Percentiles rank a stretch among this genome's conserved stretches.
Evolutionary conservation across 2,113 vertebrate species (phyloP).

Genomic region (Nannospalax galili): DNA sequence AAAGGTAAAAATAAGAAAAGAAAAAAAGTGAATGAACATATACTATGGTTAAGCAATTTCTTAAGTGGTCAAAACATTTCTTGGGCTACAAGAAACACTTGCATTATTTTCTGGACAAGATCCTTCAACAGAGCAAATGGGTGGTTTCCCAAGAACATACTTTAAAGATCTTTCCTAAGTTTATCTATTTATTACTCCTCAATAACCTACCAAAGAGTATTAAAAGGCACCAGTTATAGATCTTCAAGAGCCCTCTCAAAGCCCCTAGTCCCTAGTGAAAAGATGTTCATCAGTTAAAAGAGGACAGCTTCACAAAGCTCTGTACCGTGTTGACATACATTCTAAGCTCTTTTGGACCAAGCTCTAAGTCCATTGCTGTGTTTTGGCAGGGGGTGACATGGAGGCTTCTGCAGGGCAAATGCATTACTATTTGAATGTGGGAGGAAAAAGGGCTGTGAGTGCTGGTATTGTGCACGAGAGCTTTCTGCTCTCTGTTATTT

Average conservation of each 20-base stretch:
- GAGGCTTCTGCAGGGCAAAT: slow-evolving; percentile 6
- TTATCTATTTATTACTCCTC: neutral
- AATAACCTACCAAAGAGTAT: neutral
- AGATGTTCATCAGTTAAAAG: neutral
- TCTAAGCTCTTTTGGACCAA: slow-evolving; percentile 41
- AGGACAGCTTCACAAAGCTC: neutral
- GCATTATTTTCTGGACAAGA: neutral
- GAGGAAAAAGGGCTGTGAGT: fast-evolving
- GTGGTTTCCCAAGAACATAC: neutral
- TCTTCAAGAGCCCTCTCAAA: neutral
- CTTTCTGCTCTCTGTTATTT: neutral
- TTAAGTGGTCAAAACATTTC: neutral
- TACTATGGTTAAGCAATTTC: slow-evolving; percentile 1
- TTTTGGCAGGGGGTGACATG: neutral
- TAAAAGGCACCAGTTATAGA: neutral
- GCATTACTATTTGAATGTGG: neutral
- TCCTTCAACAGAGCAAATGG: neutral
- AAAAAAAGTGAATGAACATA: neutral
- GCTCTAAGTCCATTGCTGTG: slow-evolving; percentile 9
- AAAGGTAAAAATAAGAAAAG: neutral
- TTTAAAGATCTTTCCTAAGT: neutral
- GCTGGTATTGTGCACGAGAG: neutral
- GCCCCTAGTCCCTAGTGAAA: neutral
- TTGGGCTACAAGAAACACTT: neutral
- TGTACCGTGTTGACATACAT: neutral